Evolutionary conservation across 2,113 vertebrate species (phyloP).

Genomic region (Phocoena sinus): DNA sequence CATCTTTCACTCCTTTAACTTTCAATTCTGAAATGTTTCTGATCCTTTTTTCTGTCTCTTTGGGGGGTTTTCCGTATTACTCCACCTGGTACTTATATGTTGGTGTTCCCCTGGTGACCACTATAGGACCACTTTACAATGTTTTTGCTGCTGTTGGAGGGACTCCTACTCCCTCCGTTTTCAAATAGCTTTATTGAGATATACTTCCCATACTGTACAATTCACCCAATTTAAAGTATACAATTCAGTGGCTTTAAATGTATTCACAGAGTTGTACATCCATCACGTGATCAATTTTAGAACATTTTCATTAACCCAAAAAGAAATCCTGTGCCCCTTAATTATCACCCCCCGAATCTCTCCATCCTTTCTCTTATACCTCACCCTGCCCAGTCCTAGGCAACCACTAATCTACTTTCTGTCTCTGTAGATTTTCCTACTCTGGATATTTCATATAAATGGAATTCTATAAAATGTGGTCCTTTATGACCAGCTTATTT

Average conservation of each 20-base stretch:
- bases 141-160: background rate
- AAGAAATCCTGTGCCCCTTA: background rate
- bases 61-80: background rate
- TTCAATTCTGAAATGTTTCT: background rate
- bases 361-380: background rate
- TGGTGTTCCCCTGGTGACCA: background rate
- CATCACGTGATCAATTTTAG: background rate
- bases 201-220: background rate
- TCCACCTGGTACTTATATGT: background rate
- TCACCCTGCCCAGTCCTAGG: background rate
- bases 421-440: background rate
- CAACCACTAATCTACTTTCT: background rate
- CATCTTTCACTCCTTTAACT: background rate
- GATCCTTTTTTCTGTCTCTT: background rate
- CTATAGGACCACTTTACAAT: background rate
- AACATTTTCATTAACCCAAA: background rate
- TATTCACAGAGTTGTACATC: background rate
- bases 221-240: background rate
- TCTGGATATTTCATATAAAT: background rate
- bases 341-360: background rate
- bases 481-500: background rate
- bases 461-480: background rate
- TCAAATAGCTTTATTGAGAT: background rate
- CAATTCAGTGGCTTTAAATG: background rate
- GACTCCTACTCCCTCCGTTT: background rate